Conservation (phyloP, 2,797 vertebrate species). For the Schizopygopsis pylzovi region DNA sequence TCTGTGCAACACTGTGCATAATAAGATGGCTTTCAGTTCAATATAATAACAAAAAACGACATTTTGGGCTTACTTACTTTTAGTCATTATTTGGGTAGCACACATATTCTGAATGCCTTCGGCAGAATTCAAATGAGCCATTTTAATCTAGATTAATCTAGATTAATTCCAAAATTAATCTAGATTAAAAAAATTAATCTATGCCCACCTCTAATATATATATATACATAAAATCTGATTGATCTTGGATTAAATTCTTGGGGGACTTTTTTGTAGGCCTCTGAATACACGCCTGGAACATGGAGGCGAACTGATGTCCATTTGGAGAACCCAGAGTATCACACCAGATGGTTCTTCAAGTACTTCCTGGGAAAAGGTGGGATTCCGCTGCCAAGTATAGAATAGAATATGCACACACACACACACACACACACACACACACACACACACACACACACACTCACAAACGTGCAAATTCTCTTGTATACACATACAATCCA, state of each 20-base stretch:
- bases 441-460: background rate
- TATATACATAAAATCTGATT: background rate
- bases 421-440: too few relatives aligned
- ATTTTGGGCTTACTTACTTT: too few relatives aligned
- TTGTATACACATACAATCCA: background rate
- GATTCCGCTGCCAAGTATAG: slow-evolving; percentile 41
- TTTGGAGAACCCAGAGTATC: slow-evolving; percentile 98
- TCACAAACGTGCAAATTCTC: background rate
- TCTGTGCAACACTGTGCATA: too few relatives aligned
- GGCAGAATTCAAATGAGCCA: too few relatives aligned
- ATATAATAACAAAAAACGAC: too few relatives aligned
- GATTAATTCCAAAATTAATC: too few relatives aligned
- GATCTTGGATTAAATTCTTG: slow-evolving; percentile 5
- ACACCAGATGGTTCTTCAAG: slow-evolving; percentile 99
- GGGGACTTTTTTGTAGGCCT: slow-evolving; percentile 74
- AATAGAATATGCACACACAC: background rate
- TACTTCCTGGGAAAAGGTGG: slow-evolving; percentile 99
- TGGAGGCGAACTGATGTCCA: slow-evolving; percentile 99
- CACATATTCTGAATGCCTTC: too few relatives aligned
- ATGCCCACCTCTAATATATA: too few relatives aligned
- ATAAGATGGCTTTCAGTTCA: too few relatives aligned
- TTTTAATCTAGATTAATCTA: too few relatives aligned
- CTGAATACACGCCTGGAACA: slow-evolving; percentile 86
- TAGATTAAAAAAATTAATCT: too few relatives aligned
- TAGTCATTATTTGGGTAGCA: too few relatives aligned